Base-by-base conservation (phyloP, 1,140 invertebrate species). In the Diachasma alloeum region DNA sequence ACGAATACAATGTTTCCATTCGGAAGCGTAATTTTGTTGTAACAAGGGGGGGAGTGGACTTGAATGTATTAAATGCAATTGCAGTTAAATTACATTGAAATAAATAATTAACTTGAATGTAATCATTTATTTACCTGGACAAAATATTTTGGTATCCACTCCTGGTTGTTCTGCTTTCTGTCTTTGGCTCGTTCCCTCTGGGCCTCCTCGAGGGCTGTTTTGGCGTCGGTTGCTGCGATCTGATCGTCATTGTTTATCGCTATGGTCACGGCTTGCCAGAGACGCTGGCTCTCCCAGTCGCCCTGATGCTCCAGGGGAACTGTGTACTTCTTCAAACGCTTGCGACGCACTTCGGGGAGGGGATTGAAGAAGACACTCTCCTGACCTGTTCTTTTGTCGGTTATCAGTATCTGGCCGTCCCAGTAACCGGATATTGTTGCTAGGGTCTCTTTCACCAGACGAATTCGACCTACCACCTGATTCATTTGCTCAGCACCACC, bases 371-470 rank as follows among this genome's bases (percentile, higher is more conserved):
- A 93, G 22, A 94, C 80, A 56, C 90, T 90, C 82, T 94, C 92
- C 79, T 96, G 94, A 93, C 91, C 93, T 15, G 92, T 94, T 82
- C 92, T 90, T 83, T 94, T 93, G 83, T 98, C 96, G 82, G 94
- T 95, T 77, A 97, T 93, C 78, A 91, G 92, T 74, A 98, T 96
- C 83, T 93, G 92, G 69, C 94, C 93, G 89, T 99, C 97, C 97
- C 97, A 99, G 85, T 97, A 96, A 0, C 97, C 97, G 11, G 95
- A 94, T 26, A 98, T 89, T 0, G 92, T 94, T 8, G 96, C 95
- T 26, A 98, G 83, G 0, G 96, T 97, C 82, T 98, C 97, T 83
- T 96, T 96, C 5, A 96, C 96, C 24, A 97, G 89, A 83, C 95
- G 95, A 66, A 99, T 94, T 81, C 95, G 93, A 8, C 97, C 97